These are phyloP conservation scores for Orthonychiurus folsomi DNA, from an alignment of 2,888 invertebrate species.

Conservation along the genomic window DNA sequence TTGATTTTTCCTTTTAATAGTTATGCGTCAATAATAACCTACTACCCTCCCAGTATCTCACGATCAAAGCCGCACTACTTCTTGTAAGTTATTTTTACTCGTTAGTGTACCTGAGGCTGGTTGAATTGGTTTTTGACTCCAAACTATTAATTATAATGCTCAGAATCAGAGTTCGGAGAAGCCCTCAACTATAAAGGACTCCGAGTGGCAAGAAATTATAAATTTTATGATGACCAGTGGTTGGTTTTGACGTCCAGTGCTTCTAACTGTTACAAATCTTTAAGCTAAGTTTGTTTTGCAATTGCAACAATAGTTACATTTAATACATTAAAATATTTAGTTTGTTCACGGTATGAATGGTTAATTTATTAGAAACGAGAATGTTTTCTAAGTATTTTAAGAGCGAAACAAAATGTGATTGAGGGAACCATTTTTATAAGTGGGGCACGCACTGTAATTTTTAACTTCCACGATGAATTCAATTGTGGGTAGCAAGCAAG, in stretches of 20 bases:
- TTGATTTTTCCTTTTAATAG: neutral
- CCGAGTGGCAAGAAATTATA: neutral
- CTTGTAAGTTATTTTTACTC: neutral
- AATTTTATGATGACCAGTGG: neutral
- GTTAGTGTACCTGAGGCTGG: neutral
- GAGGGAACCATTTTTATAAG: too few species aligned
- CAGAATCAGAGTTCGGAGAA: neutral
- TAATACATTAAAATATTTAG: too few species aligned
- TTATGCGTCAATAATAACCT: neutral
- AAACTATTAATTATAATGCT: neutral
- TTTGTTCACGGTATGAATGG: too few species aligned
- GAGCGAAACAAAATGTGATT: too few species aligned
- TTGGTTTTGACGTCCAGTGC: neutral
- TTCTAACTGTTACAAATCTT: too few species aligned
- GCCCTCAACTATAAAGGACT: neutral
- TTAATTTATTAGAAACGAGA: too few species aligned
- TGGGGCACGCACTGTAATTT: too few species aligned
- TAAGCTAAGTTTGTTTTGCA: too few species aligned
- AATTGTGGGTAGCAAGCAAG: too few species aligned
- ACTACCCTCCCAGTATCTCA: neutral
- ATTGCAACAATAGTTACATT: too few species aligned
- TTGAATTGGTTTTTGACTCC: neutral
- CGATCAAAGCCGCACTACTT: neutral
- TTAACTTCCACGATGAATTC: too few species aligned
- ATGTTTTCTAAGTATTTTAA: too few species aligned